A percentile compares a stretch with the other conserved stretches of the same genome.
phyloP scores from a whole-genome alignment of 2,888 invertebrate species.

The Thera britannica region DNA sequence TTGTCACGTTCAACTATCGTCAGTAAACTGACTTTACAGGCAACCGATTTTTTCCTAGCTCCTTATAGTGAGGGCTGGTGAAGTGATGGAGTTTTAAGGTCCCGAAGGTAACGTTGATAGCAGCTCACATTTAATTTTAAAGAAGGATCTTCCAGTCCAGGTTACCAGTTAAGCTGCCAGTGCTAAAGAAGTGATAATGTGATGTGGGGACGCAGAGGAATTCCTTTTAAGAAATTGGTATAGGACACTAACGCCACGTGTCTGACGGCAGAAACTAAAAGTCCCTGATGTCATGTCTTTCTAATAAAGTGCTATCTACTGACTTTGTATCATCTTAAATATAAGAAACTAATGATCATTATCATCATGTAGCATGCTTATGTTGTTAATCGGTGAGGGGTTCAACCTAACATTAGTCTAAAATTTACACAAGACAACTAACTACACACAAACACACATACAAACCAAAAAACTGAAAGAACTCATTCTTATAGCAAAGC shows the following conservation, averaged over 20 bases:
- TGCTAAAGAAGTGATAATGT: background rate
- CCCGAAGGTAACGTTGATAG: background rate
- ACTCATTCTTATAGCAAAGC: conserved; percentile 64
- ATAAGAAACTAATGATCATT: conserved; percentile 27
- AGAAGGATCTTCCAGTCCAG: background rate
- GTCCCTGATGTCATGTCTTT: background rate
- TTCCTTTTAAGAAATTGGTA: background rate
- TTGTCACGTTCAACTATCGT: too few relatives aligned
- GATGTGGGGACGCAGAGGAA: too few relatives aligned
- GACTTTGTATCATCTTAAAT: background rate
- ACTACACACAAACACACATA: conserved; percentile 11
- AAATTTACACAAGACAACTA: conserved; percentile 21
- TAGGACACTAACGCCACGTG: background rate
- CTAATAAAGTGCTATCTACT: background rate
- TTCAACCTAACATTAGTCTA: conserved; percentile 19
- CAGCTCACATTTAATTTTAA: background rate
- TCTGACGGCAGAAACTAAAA: background rate
- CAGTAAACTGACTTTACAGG: too few relatives aligned
- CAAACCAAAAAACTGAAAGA: conserved; percentile 35
- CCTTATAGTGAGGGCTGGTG: too few relatives aligned
- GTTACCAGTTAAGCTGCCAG: background rate
- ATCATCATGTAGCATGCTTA: conserved; percentile 36
- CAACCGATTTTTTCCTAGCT: too few relatives aligned
- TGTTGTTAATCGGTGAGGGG: conserved; percentile 33
- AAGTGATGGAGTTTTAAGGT: background rate